These are phyloP conservation scores for Cryptus armator DNA, from an alignment of 2,888 invertebrate genomes.

Conservation along the genomic window DNA sequence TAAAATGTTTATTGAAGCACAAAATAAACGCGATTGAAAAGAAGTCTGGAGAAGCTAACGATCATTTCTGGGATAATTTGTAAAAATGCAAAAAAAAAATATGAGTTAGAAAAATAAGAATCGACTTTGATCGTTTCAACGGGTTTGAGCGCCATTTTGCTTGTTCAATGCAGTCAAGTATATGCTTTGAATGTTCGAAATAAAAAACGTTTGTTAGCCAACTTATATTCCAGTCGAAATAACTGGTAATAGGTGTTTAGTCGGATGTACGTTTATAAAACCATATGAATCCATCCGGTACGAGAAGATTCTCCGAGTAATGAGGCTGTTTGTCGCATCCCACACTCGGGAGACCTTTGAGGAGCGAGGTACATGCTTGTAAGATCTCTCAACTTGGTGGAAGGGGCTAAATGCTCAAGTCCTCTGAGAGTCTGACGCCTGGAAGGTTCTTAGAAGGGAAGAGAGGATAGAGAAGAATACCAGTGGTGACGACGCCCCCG, in stretches of 20 bases:
- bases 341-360: constrained; percentile 31
- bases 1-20: background rate
- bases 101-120: too few species aligned
- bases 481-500: constrained; percentile 25
- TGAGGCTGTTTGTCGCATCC: constrained; percentile 37
- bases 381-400: constrained; percentile 53
- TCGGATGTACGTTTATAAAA: background rate
- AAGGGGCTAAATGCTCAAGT: constrained; percentile 43
- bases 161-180: too few species aligned
- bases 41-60: background rate
- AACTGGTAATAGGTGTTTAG: too few species aligned
- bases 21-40: background rate
- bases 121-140: too few species aligned
- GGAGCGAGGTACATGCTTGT: constrained; percentile 34
- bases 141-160: too few species aligned
- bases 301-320: constrained; percentile 33
- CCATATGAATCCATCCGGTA: background rate
- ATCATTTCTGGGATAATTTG: too few species aligned
- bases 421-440: constrained; percentile 34
- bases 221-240: too few species aligned
- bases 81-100: too few species aligned
- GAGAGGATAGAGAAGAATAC: constrained; percentile 15
- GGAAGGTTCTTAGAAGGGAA: constrained; percentile 28
- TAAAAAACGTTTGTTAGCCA: too few species aligned
- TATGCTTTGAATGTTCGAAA: too few species aligned